A percentile compares a stretch with the other conserved stretches of the same genome.
Conservation (phyloP, 2,888 invertebrate genomes). For the Leptinotarsa peninsularis region DNA sequence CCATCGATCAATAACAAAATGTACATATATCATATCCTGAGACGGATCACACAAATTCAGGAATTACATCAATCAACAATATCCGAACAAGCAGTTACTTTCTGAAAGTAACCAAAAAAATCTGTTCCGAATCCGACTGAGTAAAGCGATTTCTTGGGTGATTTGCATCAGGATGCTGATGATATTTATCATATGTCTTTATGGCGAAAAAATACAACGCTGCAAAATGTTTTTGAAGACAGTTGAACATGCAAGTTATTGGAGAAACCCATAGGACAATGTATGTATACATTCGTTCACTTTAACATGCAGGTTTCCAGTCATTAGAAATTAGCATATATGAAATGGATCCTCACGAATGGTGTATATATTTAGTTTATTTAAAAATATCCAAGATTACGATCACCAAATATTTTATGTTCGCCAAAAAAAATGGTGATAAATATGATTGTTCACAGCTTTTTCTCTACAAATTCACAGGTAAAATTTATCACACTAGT, state of each 20-base stretch:
- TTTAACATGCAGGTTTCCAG: not conserved
- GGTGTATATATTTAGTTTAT: not conserved
- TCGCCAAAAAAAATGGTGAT: not conserved
- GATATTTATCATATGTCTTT: constrained; percentile 9
- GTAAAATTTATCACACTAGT: not conserved
- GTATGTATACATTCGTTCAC: too few species aligned
- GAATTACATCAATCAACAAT: constrained; percentile 16
- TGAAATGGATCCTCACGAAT: too few species aligned
- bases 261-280: too few species aligned
- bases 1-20: constrained; percentile 39
- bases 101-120: not conserved
- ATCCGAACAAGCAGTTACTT: constrained; percentile 16
- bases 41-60: constrained; percentile 12
- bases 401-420: constrained; percentile 8
- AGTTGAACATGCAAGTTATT: constrained; percentile 2
- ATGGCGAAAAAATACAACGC: not conserved
- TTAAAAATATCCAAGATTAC: constrained; percentile 1
- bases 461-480: not conserved
- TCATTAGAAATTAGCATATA: too few species aligned
- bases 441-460: constrained; percentile 6
- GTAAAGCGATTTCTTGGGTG: constrained; percentile 1
- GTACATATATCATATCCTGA: constrained; percentile 24
- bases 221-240: constrained; percentile 3
- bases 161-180: constrained; percentile 17
- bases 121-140: not conserved